These are phyloP conservation scores for Diloba caeruleocephala DNA, from an alignment of 2,888 invertebrate genomes.

Conservation along the genomic window DNA sequence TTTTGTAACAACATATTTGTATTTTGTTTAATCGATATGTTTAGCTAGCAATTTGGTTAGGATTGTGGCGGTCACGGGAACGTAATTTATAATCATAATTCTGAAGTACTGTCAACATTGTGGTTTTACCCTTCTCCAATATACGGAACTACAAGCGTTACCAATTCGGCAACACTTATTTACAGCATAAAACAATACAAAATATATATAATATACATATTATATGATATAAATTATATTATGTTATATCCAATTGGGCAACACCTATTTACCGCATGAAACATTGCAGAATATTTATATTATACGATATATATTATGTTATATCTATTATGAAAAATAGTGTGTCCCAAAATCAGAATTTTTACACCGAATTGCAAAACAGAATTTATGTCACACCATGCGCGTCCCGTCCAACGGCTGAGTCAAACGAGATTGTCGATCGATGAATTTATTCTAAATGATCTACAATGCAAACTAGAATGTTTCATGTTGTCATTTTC, in stretches of 20 bases:
- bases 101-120: conserved; percentile 25
- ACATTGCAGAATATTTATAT: conserved; percentile 28
- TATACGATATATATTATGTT: too few species aligned
- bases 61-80: conserved; percentile 50
- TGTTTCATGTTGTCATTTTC: background rate
- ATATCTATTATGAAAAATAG: conserved; percentile 13
- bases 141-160: conserved; percentile 44
- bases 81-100: conserved; percentile 17
- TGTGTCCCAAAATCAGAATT: conserved; percentile 55
- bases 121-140: conserved; percentile 33
- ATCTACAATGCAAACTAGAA: background rate
- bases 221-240: too few species aligned
- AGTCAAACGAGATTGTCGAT: conserved; percentile 60
- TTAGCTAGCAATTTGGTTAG: too few species aligned
- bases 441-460: conserved; percentile 30
- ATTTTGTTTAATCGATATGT: too few species aligned
- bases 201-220: too few species aligned
- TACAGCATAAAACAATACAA: too few species aligned
- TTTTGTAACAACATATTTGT: too few species aligned
- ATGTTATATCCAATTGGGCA: too few species aligned
- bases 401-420: conserved; percentile 50
- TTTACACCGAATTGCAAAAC: conserved; percentile 30
- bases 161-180: conserved; percentile 35
- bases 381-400: conserved; percentile 57
- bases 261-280: conserved; percentile 40